Evolutionary conservation across 2,888 invertebrate species (phyloP), one percentile per base, ranked within the genome.

Genomic region (Eumacrocentrus americanus): DNA sequence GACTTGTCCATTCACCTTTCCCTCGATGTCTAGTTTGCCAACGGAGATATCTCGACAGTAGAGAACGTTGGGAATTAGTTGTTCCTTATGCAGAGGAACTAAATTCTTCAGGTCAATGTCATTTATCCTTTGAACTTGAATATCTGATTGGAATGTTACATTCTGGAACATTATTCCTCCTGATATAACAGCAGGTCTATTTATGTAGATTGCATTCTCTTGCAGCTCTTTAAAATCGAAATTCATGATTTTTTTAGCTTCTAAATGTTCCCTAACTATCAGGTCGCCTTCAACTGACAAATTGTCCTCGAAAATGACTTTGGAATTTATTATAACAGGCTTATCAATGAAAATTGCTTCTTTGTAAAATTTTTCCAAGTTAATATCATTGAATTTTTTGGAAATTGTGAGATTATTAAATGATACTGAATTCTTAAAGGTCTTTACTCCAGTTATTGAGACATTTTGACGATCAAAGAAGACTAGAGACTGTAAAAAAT

Each of bases 1-100:
- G 64, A 82, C 72, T 1, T 79, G 62, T 0, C 74, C 80, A 69
- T 87, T 87, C 0, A 84, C 68, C 0, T 35, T 64, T 1, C 80
- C 81, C 9, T 11, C 22, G 9, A 70, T 60, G 12, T 68, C 56
- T 12, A 76, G 11, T 6, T 70, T 67, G 11, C 67, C 61, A 0
- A 75, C 71, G 1, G 64, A 69, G 7, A 85, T 60, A 60, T 83
- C 76, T 0, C 68, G 69, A 48, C 84, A 77, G 1, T 68, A 55
- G 1, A 86, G 61, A 14, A 70, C 64, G 6, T 73, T 67, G 0
- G 72, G 71, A 14, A 87, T 78, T 29, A 72, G 72, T 72, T 87
- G 84, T 7, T 82, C 70, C 0, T 80, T 81, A 57, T 82, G 72
- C 20, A 85, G 67, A 0, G 84, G 83, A 29, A 88, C 77, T 3